Evolutionary conservation across 1,140 invertebrate species (phyloP).

Genomic region (Oncopeltus fasciatus): DNA sequence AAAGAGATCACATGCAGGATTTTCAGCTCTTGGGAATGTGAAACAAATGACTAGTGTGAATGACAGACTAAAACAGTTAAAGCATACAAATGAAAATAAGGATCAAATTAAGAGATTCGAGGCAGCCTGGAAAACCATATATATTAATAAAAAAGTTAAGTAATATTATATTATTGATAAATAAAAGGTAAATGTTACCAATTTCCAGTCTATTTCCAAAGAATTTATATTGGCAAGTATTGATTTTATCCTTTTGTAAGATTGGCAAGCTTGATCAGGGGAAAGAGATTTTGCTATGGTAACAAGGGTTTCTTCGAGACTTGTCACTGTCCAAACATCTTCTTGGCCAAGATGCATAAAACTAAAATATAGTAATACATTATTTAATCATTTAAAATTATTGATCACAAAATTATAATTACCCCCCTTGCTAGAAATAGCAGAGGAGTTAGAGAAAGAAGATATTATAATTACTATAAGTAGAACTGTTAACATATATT

Average conservation of each 20-base stretch:
- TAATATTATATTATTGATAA: too few relatives aligned
- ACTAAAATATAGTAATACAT: slow-evolving; percentile 24
- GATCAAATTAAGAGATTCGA: neutral
- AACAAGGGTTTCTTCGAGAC: slow-evolving; percentile 48
- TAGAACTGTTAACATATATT: too few relatives aligned
- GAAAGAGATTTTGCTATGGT: slow-evolving; percentile 44
- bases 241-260: slow-evolving; percentile 39
- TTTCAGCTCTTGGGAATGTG: neutral
- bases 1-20: neutral
- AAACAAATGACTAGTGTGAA: neutral
- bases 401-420: too few relatives aligned
- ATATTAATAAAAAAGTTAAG: too few relatives aligned
- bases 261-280: slow-evolving; percentile 54
- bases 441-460: too few relatives aligned
- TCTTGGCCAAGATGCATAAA: slow-evolving; percentile 48
- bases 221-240: slow-evolving; percentile 28
- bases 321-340: slow-evolving; percentile 47
- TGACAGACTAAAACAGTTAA: neutral
- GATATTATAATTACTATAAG: too few relatives aligned
- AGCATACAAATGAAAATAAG: neutral
- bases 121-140: neutral
- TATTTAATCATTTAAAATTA: too few relatives aligned
- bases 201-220: slow-evolving; percentile 30
- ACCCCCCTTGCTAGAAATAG: too few relatives aligned
- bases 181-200: slow-evolving; percentile 26